phyloP scores from a whole-genome alignment of 1,140 invertebrate genomes.

The Zaprionus davidi region DNA sequence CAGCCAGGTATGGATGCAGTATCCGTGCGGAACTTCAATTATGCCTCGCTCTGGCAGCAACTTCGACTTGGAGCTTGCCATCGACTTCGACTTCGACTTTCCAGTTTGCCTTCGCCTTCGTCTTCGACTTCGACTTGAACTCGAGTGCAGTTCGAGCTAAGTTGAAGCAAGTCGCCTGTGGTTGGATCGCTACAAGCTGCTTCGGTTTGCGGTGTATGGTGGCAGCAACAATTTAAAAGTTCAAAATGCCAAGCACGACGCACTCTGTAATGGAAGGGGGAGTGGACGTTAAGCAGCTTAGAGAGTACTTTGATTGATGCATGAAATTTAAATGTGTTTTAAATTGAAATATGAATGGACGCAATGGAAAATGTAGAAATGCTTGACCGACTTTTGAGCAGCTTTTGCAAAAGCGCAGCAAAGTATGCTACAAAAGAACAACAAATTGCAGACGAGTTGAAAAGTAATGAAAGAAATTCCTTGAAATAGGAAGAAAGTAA shows the following conservation, averaged over 20 bases:
- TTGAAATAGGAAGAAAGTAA: no score
- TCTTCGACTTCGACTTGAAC: conserved; percentile 21
- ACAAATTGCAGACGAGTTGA: no score
- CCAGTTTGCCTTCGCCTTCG: conserved; percentile 19
- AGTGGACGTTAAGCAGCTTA: background rate
- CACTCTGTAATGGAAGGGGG: background rate
- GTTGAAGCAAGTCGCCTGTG: conserved; percentile 15
- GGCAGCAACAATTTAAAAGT: conserved; percentile 40
- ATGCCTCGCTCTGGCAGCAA: conserved; percentile 32
- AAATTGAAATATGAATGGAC: background rate
- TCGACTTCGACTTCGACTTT: conserved; percentile 26
- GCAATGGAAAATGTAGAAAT: background rate
- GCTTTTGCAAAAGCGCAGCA: background rate
- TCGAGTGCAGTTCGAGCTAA: conserved; percentile 31
- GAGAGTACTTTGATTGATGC: conserved; percentile 2
- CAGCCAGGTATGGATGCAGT: background rate
- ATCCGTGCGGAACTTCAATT: conserved; percentile 50
- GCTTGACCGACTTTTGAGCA: conserved; percentile 7
- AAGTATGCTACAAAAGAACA: background rate
- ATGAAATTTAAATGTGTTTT: conserved; percentile 13
- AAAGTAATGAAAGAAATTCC: no score
- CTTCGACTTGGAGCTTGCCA: conserved; percentile 21
- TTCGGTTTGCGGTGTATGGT: conserved; percentile 7
- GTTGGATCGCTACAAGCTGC: conserved; percentile 1
- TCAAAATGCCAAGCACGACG: conserved; percentile 17